These are phyloP conservation scores for Hemichromis elongatus DNA, from an alignment of 2,113 vertebrate species.

Conservation along the genomic window DNA sequence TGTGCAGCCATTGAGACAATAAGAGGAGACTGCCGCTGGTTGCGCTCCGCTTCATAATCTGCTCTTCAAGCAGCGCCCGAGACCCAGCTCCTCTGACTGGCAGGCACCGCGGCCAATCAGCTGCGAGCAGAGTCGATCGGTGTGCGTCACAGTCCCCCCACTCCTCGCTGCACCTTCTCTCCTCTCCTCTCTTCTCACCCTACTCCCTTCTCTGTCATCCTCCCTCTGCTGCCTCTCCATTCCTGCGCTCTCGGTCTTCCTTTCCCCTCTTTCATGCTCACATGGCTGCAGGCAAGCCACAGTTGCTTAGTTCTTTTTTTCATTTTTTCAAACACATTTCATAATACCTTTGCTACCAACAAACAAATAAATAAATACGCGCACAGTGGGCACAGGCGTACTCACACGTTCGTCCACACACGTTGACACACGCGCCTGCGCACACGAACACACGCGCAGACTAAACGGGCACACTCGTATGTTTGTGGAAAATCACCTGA, in stretches of 20 bases:
- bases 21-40: conserved; percentile 70
- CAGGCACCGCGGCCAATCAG: conserved; percentile 62
- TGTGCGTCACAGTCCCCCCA: conserved; percentile 68
- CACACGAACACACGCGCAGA: background rate
- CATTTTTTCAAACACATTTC: conserved; percentile 30
- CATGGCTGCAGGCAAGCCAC: conserved; percentile 63
- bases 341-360: conserved; percentile 32
- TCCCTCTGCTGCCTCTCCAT: conserved; percentile 42
- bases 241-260: conserved; percentile 27
- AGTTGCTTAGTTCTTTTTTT: background rate
- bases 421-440: background rate
- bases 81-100: conserved; percentile 63
- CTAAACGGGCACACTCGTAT: background rate
- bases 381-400: background rate
- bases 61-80: conserved; percentile 71
- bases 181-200: conserved; percentile 34
- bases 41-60: conserved; percentile 78
- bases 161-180: conserved; percentile 20
- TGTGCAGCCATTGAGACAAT: conserved; percentile 79
- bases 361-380: background rate
- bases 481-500: conserved; percentile 62
- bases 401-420: background rate
- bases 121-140: conserved; percentile 41
- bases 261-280: conserved; percentile 41
- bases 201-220: conserved; percentile 53